Conservation (phyloP, 2,797 vertebrate species). For the Coregonus suidteri region DNA sequence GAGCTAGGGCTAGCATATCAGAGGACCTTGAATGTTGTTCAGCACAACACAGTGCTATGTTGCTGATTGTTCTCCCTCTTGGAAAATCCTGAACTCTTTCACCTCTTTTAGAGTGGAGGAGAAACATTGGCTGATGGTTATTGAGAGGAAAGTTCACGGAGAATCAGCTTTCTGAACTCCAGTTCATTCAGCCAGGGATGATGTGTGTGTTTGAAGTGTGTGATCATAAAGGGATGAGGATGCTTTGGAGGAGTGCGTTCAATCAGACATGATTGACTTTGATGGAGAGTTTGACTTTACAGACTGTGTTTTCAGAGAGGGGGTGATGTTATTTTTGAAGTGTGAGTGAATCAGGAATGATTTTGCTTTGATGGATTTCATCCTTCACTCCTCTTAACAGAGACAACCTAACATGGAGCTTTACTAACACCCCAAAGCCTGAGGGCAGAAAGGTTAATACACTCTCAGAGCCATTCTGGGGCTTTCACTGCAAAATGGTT, state of each 20-base stretch:
- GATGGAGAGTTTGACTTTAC: not conserved
- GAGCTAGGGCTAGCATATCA: not conserved
- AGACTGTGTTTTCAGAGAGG: not conserved
- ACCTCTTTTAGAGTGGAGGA: not conserved
- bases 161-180: conserved; percentile 61
- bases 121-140: conserved; percentile 41
- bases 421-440: conserved; percentile 28
- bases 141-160: conserved; percentile 53
- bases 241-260: conserved; percentile 43
- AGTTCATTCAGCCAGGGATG: conserved; percentile 38
- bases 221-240: conserved; percentile 40
- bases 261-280: not conserved
- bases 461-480: conserved; percentile 2
- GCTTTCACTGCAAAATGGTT: not conserved
- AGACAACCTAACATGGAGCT: conserved; percentile 54
- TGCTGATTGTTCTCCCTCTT: conserved; percentile 16
- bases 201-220: conserved; percentile 53
- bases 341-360: conserved; percentile 31
- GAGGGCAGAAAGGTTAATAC: not conserved
- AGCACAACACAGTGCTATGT: not conserved
- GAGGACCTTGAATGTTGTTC: not conserved
- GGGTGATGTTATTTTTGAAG: conserved; percentile 23
- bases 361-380: conserved; percentile 46
- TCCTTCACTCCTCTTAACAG: conserved; percentile 27
- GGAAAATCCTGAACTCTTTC: conserved; percentile 22